Evolutionary conservation across 2,888 invertebrate genomes (phyloP).

Genomic region (Protophormia terraenovae): DNA sequence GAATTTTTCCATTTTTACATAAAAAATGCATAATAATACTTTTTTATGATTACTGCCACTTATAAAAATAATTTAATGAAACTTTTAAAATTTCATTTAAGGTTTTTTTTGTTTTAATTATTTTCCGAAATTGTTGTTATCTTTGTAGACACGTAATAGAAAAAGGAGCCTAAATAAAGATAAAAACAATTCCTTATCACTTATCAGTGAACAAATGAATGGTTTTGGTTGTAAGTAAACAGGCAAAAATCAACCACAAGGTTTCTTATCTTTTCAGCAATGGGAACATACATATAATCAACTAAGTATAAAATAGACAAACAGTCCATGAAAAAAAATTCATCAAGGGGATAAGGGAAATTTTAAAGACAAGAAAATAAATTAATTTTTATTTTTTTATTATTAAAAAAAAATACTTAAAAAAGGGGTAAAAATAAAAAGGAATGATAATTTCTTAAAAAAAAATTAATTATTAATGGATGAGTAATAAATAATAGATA

Average conservation of each 20-base stretch:
- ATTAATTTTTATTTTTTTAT: not conserved
- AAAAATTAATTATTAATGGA: not conserved
- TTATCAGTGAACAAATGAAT: constrained; percentile 29
- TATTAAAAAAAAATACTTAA: not conserved
- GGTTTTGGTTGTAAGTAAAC: constrained; percentile 20
- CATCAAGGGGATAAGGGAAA: not conserved
- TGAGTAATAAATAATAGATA: not conserved
- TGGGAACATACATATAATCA: not conserved
- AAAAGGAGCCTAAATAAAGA: constrained; percentile 57
- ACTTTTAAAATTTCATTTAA: too few species aligned
- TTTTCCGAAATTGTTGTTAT: constrained; percentile 18
- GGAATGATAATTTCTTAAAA: too few species aligned
- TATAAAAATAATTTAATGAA: not conserved
- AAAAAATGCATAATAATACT: not conserved
- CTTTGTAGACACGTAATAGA: constrained; percentile 1
- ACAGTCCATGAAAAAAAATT: not conserved
- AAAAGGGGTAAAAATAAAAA: too few species aligned
- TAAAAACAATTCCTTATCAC: constrained; percentile 61
- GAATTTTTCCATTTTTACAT: too few species aligned
- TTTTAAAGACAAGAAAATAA: not conserved
- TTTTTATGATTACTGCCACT: not conserved
- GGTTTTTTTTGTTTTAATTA: not conserved
- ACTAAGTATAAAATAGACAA: not conserved
- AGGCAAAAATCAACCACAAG: constrained; percentile 10
- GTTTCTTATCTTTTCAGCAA: constrained; percentile 47